A percentile compares a stretch with the other conserved stretches of the same genome.
Evolutionary conservation across 2,888 invertebrate genomes (phyloP).

Genomic region (Calameuta filiformis): DNA sequence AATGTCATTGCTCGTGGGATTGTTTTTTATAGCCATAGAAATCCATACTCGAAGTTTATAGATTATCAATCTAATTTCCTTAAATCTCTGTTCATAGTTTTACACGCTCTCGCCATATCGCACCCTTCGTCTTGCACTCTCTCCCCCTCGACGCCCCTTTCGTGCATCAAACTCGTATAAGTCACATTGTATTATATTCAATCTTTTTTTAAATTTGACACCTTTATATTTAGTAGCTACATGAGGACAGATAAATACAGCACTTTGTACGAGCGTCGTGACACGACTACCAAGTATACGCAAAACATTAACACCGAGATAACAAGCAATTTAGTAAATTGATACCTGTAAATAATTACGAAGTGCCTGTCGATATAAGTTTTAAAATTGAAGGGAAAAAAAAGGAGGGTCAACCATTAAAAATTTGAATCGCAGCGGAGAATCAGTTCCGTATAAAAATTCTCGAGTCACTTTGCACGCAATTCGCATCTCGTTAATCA

Average conservation of each 20-base stretch:
- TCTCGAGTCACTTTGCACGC: conserved; percentile 19
- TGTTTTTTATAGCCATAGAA: neutral
- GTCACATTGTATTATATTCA: neutral
- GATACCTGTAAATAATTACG: neutral
- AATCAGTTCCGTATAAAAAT: neutral
- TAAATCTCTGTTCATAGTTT: neutral
- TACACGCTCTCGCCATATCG: neutral
- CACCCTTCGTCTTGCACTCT: neutral
- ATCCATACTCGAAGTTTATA: neutral
- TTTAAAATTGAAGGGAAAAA: neutral
- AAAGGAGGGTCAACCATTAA: neutral
- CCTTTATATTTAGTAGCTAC: neutral
- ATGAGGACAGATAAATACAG: neutral
- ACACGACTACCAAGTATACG: neutral
- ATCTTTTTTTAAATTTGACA: neutral
- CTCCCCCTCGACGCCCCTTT: neutral
- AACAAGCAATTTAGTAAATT: neutral
- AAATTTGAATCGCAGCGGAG: neutral
- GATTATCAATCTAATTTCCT: neutral
- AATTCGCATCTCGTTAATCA: conserved; percentile 22
- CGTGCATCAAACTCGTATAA: neutral
- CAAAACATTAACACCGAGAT: neutral
- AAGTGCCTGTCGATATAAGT: neutral
- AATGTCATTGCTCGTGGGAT: neutral
- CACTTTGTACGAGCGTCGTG: neutral